Evolutionary conservation across 1,140 invertebrate species (phyloP).

Genomic region (Drosophila sproati): DNA sequence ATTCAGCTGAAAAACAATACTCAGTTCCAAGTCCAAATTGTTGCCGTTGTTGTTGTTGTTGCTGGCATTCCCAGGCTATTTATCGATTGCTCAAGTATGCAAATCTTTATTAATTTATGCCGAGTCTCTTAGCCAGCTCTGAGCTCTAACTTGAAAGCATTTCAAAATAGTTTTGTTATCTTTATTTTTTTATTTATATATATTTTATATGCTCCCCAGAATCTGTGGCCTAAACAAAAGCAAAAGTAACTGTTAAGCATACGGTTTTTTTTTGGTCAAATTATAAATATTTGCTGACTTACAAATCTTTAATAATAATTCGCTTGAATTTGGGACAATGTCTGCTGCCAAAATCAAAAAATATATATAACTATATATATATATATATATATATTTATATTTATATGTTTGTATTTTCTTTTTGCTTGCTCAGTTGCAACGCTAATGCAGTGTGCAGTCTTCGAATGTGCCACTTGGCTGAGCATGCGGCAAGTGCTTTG

Average conservation of each 20-base stretch:
- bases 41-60: neutral
- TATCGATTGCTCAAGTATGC: slow-evolving; percentile 65
- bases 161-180: neutral
- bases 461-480: slow-evolving; percentile 27
- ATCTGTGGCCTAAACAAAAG: slow-evolving; percentile 41
- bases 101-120: slow-evolving; percentile 72
- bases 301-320: neutral
- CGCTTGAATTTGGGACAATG: neutral
- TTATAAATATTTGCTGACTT: neutral
- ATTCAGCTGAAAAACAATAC: neutral
- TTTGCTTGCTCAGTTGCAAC: neutral
- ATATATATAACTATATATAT: neutral
- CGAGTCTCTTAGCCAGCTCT: slow-evolving; percentile 42
- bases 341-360: too few species aligned
- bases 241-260: slow-evolving; percentile 62
- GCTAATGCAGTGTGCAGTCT: neutral
- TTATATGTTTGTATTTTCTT: too few species aligned
- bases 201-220: neutral
- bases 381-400: too few species aligned
- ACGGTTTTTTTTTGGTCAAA: too few species aligned
- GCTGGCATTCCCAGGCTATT: slow-evolving; percentile 35
- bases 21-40: too few species aligned
- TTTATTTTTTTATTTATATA: neutral
- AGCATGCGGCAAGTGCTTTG: neutral
- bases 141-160: slow-evolving; percentile 1